Evolutionary conservation across 2,797 vertebrate genomes (phyloP).

Genomic region (Aplochiton taeniatus): DNA sequence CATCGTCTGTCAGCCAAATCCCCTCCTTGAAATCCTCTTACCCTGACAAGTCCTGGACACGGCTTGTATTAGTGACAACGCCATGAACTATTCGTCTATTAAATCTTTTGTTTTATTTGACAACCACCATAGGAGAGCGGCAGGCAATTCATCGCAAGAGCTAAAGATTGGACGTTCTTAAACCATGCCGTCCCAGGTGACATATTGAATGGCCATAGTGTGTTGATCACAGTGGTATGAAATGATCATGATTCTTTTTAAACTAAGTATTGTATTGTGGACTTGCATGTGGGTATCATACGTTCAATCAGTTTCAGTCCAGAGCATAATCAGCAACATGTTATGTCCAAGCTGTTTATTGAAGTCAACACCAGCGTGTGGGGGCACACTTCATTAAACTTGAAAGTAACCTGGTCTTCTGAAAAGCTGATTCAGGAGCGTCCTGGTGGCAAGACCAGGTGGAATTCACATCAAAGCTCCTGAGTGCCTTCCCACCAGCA

Average conservation of each 20-base stretch:
- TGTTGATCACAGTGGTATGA: no score
- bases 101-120: conserved; percentile 47
- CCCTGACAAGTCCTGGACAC: conserved; percentile 45
- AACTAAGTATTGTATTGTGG: no score
- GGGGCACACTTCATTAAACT: conserved; percentile 38
- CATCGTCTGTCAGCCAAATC: conserved; percentile 64
- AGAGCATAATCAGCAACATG: conserved; percentile 11
- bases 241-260: no score
- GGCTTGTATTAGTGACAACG: conserved; percentile 46
- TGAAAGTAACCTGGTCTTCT: conserved; percentile 6
- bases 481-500: conserved; percentile 33
- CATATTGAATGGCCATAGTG: no score
- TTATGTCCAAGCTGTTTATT: conserved; percentile 28
- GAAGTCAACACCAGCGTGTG: conserved; percentile 41
- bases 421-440: conserved; percentile 30
- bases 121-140: conserved; percentile 1
- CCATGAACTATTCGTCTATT: conserved; percentile 37
- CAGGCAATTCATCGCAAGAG: no score
- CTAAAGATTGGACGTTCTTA: no score
- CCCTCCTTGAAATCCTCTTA: conserved; percentile 66
- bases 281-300: no score
- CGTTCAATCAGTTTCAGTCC: no score
- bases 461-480: conserved; percentile 17
- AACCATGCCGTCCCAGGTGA: no score
- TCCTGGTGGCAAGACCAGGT: conserved; percentile 30